Conservation (phyloP, 2,797 vertebrate species). For the Salarias fasciatus region DNA sequence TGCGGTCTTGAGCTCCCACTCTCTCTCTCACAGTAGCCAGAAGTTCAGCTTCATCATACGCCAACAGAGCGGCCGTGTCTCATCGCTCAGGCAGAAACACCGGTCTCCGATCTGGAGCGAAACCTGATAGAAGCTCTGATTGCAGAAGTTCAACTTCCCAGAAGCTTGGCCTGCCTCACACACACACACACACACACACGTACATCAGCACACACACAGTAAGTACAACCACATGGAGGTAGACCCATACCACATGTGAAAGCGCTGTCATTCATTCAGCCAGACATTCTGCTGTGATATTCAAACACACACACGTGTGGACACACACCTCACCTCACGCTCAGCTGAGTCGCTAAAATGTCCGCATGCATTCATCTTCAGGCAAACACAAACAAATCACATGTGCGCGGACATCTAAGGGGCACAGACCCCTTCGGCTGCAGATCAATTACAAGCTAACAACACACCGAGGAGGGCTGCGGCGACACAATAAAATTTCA, state of each 20-base stretch:
- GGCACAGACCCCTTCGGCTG: constrained; percentile 23
- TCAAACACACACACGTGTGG: constrained; percentile 4
- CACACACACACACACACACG: constrained; percentile 1
- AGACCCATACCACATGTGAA: constrained; percentile 51
- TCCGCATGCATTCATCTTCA: constrained; percentile 4
- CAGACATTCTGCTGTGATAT: constrained; percentile 20
- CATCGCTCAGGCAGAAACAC: constrained; percentile 17
- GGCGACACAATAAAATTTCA: constrained; percentile 36
- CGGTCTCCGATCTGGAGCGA: constrained; percentile 13
- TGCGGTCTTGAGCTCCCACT: neutral
- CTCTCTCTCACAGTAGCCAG: constrained; percentile 2
- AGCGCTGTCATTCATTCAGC: constrained; percentile 46
- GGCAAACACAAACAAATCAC: constrained; percentile 4
- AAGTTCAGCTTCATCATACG: constrained; percentile 18
- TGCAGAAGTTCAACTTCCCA: no score
- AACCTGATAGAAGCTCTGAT: no score
- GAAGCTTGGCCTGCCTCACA: no score
- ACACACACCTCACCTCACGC: neutral
- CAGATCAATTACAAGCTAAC: constrained; percentile 58
- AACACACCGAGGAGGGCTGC: constrained; percentile 33
- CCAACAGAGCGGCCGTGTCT: constrained; percentile 40
- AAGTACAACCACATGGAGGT: constrained; percentile 68
- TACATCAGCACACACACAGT: constrained; percentile 33
- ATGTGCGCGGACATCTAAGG: no score
- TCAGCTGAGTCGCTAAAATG: no score